A percentile compares a stretch with the other conserved stretches of the same genome.
These are phyloP conservation scores for Bruchidius siliquastri DNA, from an alignment of 2,888 invertebrate species.

Conservation along the genomic window DNA sequence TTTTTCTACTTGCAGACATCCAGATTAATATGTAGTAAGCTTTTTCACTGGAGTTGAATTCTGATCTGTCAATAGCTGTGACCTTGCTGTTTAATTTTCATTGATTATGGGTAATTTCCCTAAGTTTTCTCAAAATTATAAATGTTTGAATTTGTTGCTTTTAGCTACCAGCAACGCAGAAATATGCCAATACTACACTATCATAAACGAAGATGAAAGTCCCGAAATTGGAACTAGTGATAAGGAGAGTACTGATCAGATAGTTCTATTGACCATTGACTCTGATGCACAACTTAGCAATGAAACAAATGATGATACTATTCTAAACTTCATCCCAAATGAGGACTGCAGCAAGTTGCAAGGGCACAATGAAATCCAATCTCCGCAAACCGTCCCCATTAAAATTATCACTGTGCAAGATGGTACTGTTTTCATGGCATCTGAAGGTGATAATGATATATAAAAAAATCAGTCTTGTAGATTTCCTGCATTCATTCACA, in stretches of 20 bases:
- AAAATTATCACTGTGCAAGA: neutral
- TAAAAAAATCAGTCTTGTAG: too few species aligned
- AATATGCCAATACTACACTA: neutral
- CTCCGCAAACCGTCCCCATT: neutral
- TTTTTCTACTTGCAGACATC: too few species aligned
- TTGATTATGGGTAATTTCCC: neutral
- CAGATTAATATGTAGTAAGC: too few species aligned
- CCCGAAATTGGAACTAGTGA: neutral
- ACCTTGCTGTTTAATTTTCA: neutral
- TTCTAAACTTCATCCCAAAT: neutral
- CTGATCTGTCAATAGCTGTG: neutral
- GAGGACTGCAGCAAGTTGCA: neutral
- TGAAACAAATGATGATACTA: neutral
- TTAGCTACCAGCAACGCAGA: neutral
- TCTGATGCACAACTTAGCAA: neutral
- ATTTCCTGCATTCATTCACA: too few species aligned
- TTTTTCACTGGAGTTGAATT: too few species aligned
- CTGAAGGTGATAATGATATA: slow-evolving; percentile 6
- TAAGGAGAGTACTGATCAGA: neutral
- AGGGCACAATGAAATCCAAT: neutral
- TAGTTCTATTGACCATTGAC: neutral
- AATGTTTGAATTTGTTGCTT: neutral
- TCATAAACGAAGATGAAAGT: neutral
- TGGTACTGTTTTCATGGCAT: slow-evolving; percentile 5
- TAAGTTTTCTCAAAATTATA: neutral